Evolutionary conservation across 2,113 vertebrate genomes (phyloP).

Genomic region (Embiotoca jacksoni): DNA sequence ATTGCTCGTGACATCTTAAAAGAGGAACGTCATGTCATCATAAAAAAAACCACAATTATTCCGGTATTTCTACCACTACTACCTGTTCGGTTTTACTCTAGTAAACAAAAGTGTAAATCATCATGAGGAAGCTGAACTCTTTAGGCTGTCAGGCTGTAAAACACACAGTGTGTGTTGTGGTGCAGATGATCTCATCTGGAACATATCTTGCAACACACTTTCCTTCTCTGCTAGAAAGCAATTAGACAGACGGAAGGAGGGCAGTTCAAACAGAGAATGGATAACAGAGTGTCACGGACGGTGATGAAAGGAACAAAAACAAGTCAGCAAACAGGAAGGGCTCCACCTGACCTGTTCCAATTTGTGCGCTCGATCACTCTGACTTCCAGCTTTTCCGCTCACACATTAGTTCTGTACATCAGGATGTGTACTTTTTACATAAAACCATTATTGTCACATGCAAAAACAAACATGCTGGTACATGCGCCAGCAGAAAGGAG

Average conservation of each 20-base stretch:
- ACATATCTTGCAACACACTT: constrained; percentile 6
- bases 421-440: background rate
- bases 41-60: too few relatives aligned
- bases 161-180: background rate
- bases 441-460: background rate
- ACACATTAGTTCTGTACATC: background rate
- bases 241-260: constrained; percentile 38
- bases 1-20: too few relatives aligned
- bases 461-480: constrained; percentile 1
- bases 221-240: constrained; percentile 35
- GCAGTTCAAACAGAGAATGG: constrained; percentile 41
- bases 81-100: background rate
- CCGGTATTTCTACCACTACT: too few relatives aligned
- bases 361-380: background rate
- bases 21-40: too few relatives aligned
- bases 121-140: background rate
- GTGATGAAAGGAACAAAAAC: constrained; percentile 29
- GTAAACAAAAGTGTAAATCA: background rate
- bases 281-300: background rate
- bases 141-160: background rate
- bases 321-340: constrained; percentile 49
- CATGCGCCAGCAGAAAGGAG: background rate
- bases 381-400: background rate
- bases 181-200: background rate
- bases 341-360: constrained; percentile 14